Evolutionary conservation across 2,113 vertebrate species (phyloP), one percentile per base, ranked within the genome.

Genomic region (Prinia subflava): DNA sequence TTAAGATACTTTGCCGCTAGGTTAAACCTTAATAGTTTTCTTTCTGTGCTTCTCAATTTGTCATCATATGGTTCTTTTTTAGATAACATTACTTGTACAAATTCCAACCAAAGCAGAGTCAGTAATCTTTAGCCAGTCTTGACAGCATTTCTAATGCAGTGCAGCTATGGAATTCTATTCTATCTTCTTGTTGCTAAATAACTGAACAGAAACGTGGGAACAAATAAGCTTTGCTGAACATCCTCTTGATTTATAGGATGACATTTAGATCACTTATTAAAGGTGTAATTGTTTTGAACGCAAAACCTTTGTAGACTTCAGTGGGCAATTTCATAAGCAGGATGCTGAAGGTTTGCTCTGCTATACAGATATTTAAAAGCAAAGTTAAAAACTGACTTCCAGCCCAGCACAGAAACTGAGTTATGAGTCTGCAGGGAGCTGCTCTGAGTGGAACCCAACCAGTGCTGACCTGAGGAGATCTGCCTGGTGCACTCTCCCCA

Each of bases 11-110:
- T 94, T 95, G 81, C 91, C 3, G 3, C 81, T 90, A 92, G 91
- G 81, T 95, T 95, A 88, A 95, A 71, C 90, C 94, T 94, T 31
- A 90, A 90, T 91, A 87, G 63, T 69, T 96, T 95, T 95, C 81
- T 64, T 83, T 96, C 83, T 91, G 71, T 55, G 53, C 84, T 96
- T 85, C 94, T 95, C 95, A 94, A 89, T 97, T 98, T 97, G 92
- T 92, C 37, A 30, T 97, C 97, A 96, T 92, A 82, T 92, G 96
- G 92, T 97, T 97, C 60, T 97, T 95, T 88, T 97, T 98, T 97
- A 97, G 95, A 94, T 97, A 96, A 93, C 93, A 94, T 90, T 95
- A 96, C 86, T 96, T 95, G 76, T 86, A 97, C 93, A 97, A 97
- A 96, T 96, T 96, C 91, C 94, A 96, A 74, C 42, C 74, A 83